phyloP scores from a whole-genome alignment of 2,113 vertebrate species.

The Calidris pugnax region DNA sequence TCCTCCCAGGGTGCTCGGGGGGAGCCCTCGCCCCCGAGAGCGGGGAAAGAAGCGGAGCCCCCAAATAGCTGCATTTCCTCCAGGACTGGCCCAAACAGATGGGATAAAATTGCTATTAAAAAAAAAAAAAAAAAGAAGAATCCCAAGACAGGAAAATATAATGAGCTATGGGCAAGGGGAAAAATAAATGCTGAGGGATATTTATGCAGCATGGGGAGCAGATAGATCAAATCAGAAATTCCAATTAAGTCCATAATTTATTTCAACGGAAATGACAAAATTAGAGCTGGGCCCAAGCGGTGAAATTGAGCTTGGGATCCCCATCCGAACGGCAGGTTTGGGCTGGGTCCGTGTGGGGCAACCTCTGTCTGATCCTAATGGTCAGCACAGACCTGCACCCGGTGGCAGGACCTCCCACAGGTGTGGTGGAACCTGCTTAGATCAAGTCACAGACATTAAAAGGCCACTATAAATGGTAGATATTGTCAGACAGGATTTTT shows the following conservation, averaged over 20 bases:
- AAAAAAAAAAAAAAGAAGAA: not conserved
- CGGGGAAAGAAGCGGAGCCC: not conserved
- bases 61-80: conserved; percentile 40
- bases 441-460: not conserved
- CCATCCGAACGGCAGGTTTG: rapidly evolving
- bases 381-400: not conserved
- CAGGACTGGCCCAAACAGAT: conserved; percentile 46
- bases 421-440: not conserved
- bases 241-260: conserved; percentile 68
- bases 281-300: not conserved
- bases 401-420: not conserved
- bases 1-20: not conserved
- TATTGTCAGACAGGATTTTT: not conserved
- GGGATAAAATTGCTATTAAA: conserved; percentile 63
- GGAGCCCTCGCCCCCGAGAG: not conserved
- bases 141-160: conserved; percentile 67
- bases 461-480: not conserved
- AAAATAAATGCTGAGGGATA: conserved; percentile 65
- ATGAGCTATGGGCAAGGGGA: conserved; percentile 69
- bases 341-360: not conserved
- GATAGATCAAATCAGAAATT: conserved; percentile 41
- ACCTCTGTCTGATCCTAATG: not conserved
- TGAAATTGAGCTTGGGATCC: not conserved
- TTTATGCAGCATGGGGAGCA: not conserved
- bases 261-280: conserved; percentile 55